Conservation (phyloP, 2,797 vertebrate genomes). For the Gambusia yucatana region DNA sequence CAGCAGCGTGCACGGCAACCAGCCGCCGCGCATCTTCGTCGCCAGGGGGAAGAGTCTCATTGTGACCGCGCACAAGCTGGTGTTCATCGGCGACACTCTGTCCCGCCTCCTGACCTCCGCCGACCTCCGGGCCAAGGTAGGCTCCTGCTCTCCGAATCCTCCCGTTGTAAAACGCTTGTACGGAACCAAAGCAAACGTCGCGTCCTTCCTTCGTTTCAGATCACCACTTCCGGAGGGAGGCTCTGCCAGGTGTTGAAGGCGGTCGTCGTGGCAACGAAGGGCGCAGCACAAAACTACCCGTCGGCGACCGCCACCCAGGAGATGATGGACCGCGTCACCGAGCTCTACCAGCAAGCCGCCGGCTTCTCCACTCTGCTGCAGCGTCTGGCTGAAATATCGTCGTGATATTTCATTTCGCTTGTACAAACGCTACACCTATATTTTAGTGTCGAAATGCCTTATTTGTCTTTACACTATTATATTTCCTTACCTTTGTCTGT, state of each 20-base stretch:
- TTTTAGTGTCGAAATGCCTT: conserved; percentile 76
- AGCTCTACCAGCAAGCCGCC: conserved; percentile 88
- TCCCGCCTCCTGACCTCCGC: conserved; percentile 87
- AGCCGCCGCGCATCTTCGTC: conserved; percentile 88
- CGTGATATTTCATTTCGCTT: conserved; percentile 57
- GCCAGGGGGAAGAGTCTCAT: conserved; percentile 89
- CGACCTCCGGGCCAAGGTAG: conserved; percentile 85
- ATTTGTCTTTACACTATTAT: conserved; percentile 62
- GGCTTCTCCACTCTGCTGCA: conserved; percentile 89
- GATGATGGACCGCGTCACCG: conserved; percentile 87
- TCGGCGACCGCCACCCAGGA: conserved; percentile 86
- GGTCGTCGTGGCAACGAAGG: conserved; percentile 90
- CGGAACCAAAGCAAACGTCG: not conserved
- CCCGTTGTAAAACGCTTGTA: not conserved
- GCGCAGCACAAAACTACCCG: conserved; percentile 89
- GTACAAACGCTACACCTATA: conserved; percentile 58
- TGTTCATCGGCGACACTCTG: conserved; percentile 93
- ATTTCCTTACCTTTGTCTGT: conserved; percentile 43
- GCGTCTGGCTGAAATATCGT: conserved; percentile 85
- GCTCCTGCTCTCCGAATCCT: not conserved
- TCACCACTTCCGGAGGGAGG: conserved; percentile 85
- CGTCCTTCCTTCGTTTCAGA: conserved; percentile 54
- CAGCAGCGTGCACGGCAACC: conserved; percentile 86
- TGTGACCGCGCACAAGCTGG: conserved; percentile 91
- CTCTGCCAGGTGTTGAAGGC: conserved; percentile 89